Percentiles rank a stretch among this genome's conserved stretches.
These are phyloP conservation scores for Spodoptera picta DNA, from an alignment of 2,888 invertebrate species.

Conservation along the genomic window DNA sequence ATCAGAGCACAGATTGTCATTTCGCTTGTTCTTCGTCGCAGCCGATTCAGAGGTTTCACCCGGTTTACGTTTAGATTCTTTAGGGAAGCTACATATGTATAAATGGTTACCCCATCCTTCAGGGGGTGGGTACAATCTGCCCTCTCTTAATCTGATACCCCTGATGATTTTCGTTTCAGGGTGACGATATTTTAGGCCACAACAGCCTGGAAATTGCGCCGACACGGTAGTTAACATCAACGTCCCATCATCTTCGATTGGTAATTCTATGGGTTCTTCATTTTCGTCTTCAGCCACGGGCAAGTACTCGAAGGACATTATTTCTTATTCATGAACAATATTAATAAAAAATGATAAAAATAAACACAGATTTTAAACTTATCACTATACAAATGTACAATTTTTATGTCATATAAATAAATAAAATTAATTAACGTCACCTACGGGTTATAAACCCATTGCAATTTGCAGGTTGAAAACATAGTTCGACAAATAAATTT, in stretches of 20 bases:
- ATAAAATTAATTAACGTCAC: slow-evolving; percentile 87
- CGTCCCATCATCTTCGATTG: slow-evolving; percentile 98
- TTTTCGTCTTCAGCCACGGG: slow-evolving; percentile 99
- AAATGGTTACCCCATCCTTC: slow-evolving; percentile 95
- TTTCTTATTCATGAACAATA: slow-evolving; percentile 86
- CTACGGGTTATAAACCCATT: slow-evolving; percentile 88
- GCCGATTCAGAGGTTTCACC: slow-evolving; percentile 96
- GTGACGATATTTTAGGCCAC: slow-evolving; percentile 98
- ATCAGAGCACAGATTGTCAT: slow-evolving; percentile 98
- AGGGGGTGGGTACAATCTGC: slow-evolving; percentile 95
- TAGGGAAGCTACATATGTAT: slow-evolving; percentile 95
- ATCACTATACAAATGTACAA: slow-evolving; percentile 86
- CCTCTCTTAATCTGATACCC: slow-evolving; percentile 97
- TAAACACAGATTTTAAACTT: slow-evolving; percentile 84
- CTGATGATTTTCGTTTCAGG: slow-evolving; percentile 96
- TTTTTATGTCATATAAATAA: slow-evolving; percentile 84
- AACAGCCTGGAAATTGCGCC: slow-evolving; percentile 98
- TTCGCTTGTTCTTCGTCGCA: slow-evolving; percentile 96
- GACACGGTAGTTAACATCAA: slow-evolving; percentile 97
- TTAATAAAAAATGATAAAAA: slow-evolving; percentile 79
- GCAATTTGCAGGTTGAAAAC: slow-evolving; percentile 87
- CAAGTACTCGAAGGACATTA: slow-evolving; percentile 91
- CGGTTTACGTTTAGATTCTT: slow-evolving; percentile 98
- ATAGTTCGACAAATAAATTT: slow-evolving; percentile 71
- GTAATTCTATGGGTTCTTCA: slow-evolving; percentile 98